Evolutionary conservation across 2,113 vertebrate species (phyloP).

Genomic region (Ploceus nigricollis): DNA sequence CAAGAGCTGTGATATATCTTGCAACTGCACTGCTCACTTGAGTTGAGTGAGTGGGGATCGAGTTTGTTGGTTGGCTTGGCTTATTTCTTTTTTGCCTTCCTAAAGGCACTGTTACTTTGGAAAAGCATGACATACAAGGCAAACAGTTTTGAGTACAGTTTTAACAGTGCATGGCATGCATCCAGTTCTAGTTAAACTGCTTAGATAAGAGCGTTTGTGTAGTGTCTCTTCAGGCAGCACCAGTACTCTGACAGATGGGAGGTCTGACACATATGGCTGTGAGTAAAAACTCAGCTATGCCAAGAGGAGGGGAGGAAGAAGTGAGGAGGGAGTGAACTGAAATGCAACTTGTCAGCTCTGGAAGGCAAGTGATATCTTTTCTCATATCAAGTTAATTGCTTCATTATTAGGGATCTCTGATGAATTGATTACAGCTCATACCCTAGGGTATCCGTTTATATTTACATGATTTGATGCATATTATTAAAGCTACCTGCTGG

Average conservation of each 20-base stretch:
- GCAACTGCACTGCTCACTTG: too few relatives aligned
- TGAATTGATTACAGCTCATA: slow-evolving; percentile 12
- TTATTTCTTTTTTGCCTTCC: not conserved
- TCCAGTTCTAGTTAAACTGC: not conserved
- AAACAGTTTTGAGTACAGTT: not conserved
- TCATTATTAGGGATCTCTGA: slow-evolving; percentile 20
- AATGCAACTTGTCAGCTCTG: slow-evolving; percentile 3
- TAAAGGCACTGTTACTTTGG: not conserved
- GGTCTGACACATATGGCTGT: not conserved
- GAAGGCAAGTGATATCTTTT: not conserved
- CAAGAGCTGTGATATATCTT: not conserved
- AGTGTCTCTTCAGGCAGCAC: not conserved
- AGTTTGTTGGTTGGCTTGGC: not conserved
- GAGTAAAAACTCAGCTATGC: not conserved
- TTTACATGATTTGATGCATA: not conserved
- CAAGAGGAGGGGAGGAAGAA: not conserved
- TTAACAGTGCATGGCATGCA: not conserved
- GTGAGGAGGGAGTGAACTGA: not conserved
- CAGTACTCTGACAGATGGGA: not conserved
- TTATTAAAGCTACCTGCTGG: not conserved
- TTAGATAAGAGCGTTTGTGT: not conserved
- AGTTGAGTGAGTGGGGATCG: too few relatives aligned
- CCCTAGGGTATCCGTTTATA: not conserved
- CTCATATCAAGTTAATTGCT: not conserved
- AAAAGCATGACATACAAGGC: not conserved